Percentiles rank a stretch among this genome's conserved stretches.
phyloP scores from a whole-genome alignment of 2,888 invertebrate genomes.

The Drosophila helvetica region DNA sequence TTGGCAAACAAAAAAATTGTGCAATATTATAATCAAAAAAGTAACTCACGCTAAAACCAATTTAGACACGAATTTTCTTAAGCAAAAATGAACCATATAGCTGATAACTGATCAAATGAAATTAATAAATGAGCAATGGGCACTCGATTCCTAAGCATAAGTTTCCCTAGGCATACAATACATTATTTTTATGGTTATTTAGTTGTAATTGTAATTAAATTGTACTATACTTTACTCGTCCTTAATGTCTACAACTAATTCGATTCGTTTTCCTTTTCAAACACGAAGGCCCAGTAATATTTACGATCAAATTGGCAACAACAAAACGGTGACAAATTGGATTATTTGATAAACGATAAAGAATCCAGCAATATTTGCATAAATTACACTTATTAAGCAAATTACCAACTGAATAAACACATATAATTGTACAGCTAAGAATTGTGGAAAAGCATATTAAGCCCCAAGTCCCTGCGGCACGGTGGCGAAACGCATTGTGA shows the following conservation, averaged over 20 bases:
- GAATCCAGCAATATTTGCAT: slow-evolving; percentile 73
- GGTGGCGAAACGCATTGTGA: no score
- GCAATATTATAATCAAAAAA: slow-evolving; percentile 51
- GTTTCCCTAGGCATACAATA: slow-evolving; percentile 55
- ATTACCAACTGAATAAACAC: slow-evolving; percentile 63
- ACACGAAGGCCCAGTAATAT: slow-evolving; percentile 53
- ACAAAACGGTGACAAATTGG: slow-evolving; percentile 19
- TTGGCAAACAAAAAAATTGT: slow-evolving; percentile 46
- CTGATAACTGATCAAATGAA: slow-evolving; percentile 24
- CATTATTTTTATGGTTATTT: slow-evolving; percentile 68
- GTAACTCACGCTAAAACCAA: slow-evolving; percentile 34
- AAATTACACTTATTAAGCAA: slow-evolving; percentile 54
- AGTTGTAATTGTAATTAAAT: slow-evolving; percentile 70
- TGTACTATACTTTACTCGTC: slow-evolving; percentile 62
- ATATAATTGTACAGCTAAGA: no score
- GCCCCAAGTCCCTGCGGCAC: no score
- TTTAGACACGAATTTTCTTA: slow-evolving; percentile 45
- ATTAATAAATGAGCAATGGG: slow-evolving; percentile 51
- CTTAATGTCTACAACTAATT: slow-evolving; percentile 49
- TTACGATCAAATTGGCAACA: slow-evolving; percentile 24
- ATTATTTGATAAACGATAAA: slow-evolving; percentile 47
- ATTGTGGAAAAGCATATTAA: no score
- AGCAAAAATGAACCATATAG: not conserved
- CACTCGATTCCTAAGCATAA: slow-evolving; percentile 60
- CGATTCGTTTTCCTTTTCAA: slow-evolving; percentile 49